These are phyloP conservation scores for Lordiphosa andalusiaca DNA, from an alignment of 2,888 invertebrate genomes.

Conservation along the genomic window DNA sequence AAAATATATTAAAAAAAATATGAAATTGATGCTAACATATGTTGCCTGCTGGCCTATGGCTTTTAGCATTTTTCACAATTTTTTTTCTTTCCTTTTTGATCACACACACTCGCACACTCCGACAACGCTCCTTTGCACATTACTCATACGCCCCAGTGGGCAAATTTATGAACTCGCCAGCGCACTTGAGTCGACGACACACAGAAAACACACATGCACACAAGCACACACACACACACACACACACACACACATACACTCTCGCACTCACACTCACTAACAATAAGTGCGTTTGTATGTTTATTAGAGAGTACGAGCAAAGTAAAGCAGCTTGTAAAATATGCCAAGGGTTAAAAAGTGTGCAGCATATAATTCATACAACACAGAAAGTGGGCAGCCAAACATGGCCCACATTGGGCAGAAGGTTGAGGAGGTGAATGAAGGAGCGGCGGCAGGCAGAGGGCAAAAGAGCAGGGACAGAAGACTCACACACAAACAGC, in stretches of 20 bases:
- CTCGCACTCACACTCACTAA: constrained; percentile 16
- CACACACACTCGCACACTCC: constrained; percentile 16
- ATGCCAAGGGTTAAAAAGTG: constrained; percentile 74
- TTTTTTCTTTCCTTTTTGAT: constrained; percentile 44
- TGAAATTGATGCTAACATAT: constrained; percentile 63
- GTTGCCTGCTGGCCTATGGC: constrained; percentile 61
- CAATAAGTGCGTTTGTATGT: constrained; percentile 70
- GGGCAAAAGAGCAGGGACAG: constrained; percentile 16
- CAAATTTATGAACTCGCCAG: constrained; percentile 73
- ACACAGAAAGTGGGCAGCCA: constrained; percentile 51
- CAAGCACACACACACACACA: not conserved
- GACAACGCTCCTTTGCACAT: constrained; percentile 65
- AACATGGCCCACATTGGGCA: constrained; percentile 14
- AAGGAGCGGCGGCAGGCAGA: constrained; percentile 16
- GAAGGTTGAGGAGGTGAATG: too few species aligned
- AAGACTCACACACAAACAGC: constrained; percentile 17
- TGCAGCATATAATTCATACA: constrained; percentile 71
- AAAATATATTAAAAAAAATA: constrained; percentile 23
- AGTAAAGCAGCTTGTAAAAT: constrained; percentile 72
- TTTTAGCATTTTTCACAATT: constrained; percentile 25
- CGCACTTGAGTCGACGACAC: constrained; percentile 67
- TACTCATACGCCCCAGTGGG: constrained; percentile 75
- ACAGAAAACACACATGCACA: constrained; percentile 32
- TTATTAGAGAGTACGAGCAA: constrained; percentile 51
- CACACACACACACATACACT: constrained; percentile 22